Percentiles rank a stretch among this genome's conserved stretches.
These are phyloP conservation scores for Aphyosemion australe DNA, from an alignment of 2,113 vertebrate species.

Conservation along the genomic window DNA sequence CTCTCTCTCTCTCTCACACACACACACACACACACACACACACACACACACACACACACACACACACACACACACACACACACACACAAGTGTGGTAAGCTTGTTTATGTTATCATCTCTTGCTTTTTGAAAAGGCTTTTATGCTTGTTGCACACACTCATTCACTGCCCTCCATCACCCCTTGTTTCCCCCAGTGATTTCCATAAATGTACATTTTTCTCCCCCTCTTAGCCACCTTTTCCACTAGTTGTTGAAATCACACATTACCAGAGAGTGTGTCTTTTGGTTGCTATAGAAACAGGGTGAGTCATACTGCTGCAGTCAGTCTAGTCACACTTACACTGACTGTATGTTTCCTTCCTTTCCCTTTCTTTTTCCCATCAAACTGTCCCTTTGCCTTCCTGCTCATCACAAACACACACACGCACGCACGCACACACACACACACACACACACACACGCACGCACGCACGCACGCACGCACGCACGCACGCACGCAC, in stretches of 20 bases:
- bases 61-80: background rate
- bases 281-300: slow-evolving; percentile 79
- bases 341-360: slow-evolving; percentile 52
- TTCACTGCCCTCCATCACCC: slow-evolving; percentile 11
- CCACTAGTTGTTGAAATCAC: slow-evolving; percentile 28
- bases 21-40: background rate
- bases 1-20: too few species aligned
- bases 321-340: slow-evolving; percentile 69
- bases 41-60: background rate
- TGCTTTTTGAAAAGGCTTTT: slow-evolving; percentile 12
- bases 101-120: slow-evolving; percentile 13
- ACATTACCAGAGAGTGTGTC: slow-evolving; percentile 71
- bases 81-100: background rate
- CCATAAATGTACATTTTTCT: slow-evolving; percentile 38
- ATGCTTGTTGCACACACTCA: background rate
- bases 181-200: slow-evolving; percentile 37
- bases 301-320: slow-evolving; percentile 82
- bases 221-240: background rate
- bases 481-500: too few species aligned
- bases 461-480: too few species aligned
- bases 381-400: slow-evolving; percentile 19
- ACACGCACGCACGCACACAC: slow-evolving; percentile 14
- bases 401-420: slow-evolving; percentile 16
- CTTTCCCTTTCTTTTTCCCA: slow-evolving; percentile 12
- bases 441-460: too few species aligned